A percentile compares a stretch with the other conserved stretches of the same genome.
These are phyloP conservation scores for Frieseomelitta varia DNA, from an alignment of 1,140 invertebrate genomes.

Conservation along the genomic window DNA sequence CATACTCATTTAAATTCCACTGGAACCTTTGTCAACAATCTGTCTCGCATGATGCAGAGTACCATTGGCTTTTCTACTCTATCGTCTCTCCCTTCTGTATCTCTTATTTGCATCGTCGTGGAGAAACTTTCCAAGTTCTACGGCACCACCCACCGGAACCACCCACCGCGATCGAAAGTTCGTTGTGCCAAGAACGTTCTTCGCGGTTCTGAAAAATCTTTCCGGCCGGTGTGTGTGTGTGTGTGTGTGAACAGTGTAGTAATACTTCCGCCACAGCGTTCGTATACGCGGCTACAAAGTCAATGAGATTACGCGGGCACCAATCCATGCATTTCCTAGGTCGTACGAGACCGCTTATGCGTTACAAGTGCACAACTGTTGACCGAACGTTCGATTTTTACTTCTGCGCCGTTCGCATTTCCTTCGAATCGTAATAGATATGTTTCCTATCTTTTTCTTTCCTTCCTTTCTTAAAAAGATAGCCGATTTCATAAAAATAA, in stretches of 20 bases:
- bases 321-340: constrained; percentile 51
- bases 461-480: not conserved
- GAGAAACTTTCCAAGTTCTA: constrained; percentile 53
- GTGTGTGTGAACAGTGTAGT: constrained; percentile 21
- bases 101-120: constrained; percentile 47
- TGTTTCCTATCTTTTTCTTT: not conserved
- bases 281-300: constrained; percentile 28
- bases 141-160: constrained; percentile 45
- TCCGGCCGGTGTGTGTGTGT: not conserved
- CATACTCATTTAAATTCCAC: constrained; percentile 45
- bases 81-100: constrained; percentile 7
- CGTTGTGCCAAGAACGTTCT: constrained; percentile 39
- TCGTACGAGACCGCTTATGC: constrained; percentile 49
- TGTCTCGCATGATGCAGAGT: constrained; percentile 41
- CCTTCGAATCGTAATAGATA: not conserved
- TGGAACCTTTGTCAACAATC: constrained; percentile 38
- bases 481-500: not conserved
- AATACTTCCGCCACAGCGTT: constrained; percentile 21
- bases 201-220: constrained; percentile 33
- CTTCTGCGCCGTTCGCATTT: constrained; percentile 46
- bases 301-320: constrained; percentile 50
- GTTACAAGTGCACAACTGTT: constrained; percentile 30
- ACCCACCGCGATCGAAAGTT: constrained; percentile 56
- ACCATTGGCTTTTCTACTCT: constrained; percentile 25
- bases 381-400: constrained; percentile 14